Evolutionary conservation across 2,797 vertebrate genomes (phyloP).

Genomic region (Sorex maritimensis): DNA sequence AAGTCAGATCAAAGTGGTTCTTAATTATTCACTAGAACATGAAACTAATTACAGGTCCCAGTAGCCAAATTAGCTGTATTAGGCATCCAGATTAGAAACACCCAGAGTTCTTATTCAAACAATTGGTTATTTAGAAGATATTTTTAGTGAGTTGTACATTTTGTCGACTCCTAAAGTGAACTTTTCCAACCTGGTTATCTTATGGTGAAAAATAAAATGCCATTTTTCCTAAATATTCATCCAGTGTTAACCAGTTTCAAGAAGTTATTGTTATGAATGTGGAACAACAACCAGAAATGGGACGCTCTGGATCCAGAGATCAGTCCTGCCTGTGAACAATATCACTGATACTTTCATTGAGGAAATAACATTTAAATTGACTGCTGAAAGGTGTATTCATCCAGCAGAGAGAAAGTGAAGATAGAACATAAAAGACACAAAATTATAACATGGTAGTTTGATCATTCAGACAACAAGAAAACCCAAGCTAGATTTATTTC

Average conservation of each 20-base stretch:
- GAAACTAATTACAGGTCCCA: slow-evolving; percentile 63
- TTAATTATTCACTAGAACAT: slow-evolving; percentile 70
- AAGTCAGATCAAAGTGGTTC: background rate
- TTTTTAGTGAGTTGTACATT: slow-evolving; percentile 62
- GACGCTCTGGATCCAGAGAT: background rate
- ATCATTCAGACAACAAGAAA: background rate
- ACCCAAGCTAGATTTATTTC: background rate
- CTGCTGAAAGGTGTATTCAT: background rate
- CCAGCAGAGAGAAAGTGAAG: background rate
- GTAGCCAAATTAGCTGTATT: slow-evolving; percentile 41
- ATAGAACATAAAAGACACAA: background rate
- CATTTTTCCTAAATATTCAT: slow-evolving; percentile 25
- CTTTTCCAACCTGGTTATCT: slow-evolving; percentile 47
- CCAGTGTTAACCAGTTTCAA: background rate
- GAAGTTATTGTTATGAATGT: background rate
- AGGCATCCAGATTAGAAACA: slow-evolving; percentile 61
- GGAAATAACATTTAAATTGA: background rate
- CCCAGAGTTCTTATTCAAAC: slow-evolving; percentile 59
- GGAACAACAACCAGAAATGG: background rate
- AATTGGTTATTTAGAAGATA: slow-evolving; percentile 63
- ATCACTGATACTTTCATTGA: background rate
- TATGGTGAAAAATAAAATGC: background rate
- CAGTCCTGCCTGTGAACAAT: background rate
- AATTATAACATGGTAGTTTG: background rate
- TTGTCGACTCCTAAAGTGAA: slow-evolving; percentile 49